Evolutionary conservation across 2,888 invertebrate genomes (phyloP), one percentile per base, ranked within the genome.

Genomic region (Hesperia comma): DNA sequence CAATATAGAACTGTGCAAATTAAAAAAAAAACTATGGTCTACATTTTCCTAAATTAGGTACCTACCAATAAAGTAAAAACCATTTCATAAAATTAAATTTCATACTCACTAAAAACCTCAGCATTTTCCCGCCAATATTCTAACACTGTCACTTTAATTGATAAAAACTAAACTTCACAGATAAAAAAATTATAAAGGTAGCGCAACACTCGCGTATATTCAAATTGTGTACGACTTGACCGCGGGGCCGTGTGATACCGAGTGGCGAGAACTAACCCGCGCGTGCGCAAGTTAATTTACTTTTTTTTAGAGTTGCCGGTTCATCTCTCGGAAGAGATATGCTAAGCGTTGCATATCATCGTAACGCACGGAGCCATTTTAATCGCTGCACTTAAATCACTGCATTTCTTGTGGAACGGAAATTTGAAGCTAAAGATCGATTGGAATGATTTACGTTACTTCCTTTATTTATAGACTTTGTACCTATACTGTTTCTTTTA

Each of bases 201-300:
- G 53, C 15, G 14, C 26, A 33, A 46, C 46, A 63, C 55, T 49
- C 63, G 67, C 67, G 63, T 51, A 53, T 62, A 64, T 75, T 74
- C 51, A 63, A 74, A 77, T 71, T 69, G 62, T 12, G 73, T 77
- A 78, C 86, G 75, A 74, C 77, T 70, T 69, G 69, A 68, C 75
- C 72, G 71, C 75, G 73, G 80, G 71, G 70, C 66, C 75, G 81
- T 75, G 72, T 73, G 76, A 67, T 63, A 71, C 63, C 63, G 77
- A 82, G 73, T 85, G 85, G 70, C 79, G 70, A 61, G 19, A 54
- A 70, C 21, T 68, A 68, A 64, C 69, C 71, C 33, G 63, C 63
- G 63, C 26, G 43, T 10, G 56, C 49, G 37, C 56, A 49, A 37
- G 46, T 56, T 57, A 63, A 49, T 63, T 56, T 43, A 49, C 63